Percentiles rank a stretch among this genome's conserved stretches.
Evolutionary conservation across 2,113 vertebrate species (phyloP).

Genomic region (Sander vitreus): DNA sequence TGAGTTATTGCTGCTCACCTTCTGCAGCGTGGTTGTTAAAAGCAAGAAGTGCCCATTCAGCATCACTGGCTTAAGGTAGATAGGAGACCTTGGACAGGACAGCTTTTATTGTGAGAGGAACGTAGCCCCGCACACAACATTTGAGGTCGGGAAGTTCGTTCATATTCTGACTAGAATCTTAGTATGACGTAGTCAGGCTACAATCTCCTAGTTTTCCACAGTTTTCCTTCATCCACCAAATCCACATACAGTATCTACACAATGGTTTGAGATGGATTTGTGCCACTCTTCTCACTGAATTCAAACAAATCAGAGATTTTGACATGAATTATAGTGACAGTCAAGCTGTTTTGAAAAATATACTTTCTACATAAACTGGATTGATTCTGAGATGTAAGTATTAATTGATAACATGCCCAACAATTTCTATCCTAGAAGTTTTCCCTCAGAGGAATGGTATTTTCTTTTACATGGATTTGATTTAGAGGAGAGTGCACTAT

Average conservation of each 20-base stretch:
- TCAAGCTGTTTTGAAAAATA: not conserved
- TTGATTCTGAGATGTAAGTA: constrained; percentile 14
- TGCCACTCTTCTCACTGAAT: not conserved
- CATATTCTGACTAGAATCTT: too few species aligned
- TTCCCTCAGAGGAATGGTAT: constrained; percentile 37
- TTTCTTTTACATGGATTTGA: constrained; percentile 37
- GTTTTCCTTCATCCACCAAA: not conserved
- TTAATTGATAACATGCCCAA: constrained; percentile 15
- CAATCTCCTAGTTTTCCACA: not conserved
- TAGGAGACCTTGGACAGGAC: too few species aligned
- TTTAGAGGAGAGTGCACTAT: constrained; percentile 15
- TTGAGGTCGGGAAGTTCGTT: too few species aligned
- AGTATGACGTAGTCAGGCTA: too few species aligned
- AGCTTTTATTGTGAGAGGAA: not conserved
- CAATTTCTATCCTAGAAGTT: constrained; percentile 9
- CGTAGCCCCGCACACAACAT: too few species aligned
- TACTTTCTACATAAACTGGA: not conserved
- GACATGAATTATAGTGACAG: not conserved
- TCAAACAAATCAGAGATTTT: not conserved
- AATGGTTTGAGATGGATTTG: not conserved
- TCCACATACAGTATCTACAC: not conserved
- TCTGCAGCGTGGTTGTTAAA: not conserved
- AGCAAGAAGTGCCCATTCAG: not conserved
- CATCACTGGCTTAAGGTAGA: not conserved
- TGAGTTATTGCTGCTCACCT: not conserved